A percentile compares a stretch with the other conserved stretches of the same genome.
Conservation (phyloP, 1,140 invertebrate genomes). For the Phortica variegata region DNA sequence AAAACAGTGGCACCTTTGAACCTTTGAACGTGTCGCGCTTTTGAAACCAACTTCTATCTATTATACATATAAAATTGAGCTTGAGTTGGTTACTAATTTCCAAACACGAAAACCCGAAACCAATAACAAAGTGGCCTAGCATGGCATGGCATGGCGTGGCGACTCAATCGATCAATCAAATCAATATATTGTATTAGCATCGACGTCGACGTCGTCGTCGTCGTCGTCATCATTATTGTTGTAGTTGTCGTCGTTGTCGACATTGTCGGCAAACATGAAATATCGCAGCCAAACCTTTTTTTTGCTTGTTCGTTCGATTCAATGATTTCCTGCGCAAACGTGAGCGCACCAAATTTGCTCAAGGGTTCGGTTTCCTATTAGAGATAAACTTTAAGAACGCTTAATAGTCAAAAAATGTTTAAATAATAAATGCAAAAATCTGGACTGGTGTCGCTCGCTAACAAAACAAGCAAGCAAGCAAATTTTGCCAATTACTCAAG, state of each 20-base stretch:
- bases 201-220: constrained; percentile 22
- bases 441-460: no score
- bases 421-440: no score
- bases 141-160: no score
- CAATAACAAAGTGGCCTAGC: no score
- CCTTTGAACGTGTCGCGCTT: constrained; percentile 22
- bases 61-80: background rate
- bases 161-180: no score
- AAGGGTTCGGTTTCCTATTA: constrained; percentile 48
- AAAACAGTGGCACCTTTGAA: constrained; percentile 39
- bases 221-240: constrained; percentile 24
- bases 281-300: constrained; percentile 51
- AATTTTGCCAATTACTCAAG: no score
- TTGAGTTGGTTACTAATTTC: constrained; percentile 12
- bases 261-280: constrained; percentile 53
- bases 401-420: no score
- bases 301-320: constrained; percentile 33
- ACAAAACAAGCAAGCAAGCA: no score
- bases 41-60: background rate
- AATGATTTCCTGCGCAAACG: constrained; percentile 37
- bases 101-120: no score
- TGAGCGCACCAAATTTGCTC: constrained; percentile 51
- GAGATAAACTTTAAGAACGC: no score
- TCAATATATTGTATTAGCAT: background rate
- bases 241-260: constrained; percentile 41